A percentile compares a stretch with the other conserved stretches of the same genome.
phyloP scores from a whole-genome alignment of 2,797 vertebrate species.

The Thalassophryne amazonica region DNA sequence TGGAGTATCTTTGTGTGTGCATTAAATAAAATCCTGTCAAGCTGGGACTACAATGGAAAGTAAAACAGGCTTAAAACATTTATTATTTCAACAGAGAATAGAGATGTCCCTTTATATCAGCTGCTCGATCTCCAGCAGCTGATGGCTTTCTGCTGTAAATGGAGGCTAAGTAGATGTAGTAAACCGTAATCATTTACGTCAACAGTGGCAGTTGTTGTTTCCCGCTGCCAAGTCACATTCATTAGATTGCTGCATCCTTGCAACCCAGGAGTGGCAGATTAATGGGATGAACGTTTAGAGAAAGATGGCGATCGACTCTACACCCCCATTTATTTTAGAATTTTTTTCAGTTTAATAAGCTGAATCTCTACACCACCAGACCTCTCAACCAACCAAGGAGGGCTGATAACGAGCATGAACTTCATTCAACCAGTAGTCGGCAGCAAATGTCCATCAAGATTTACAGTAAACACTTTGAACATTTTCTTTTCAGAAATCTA shows the following conservation, averaged over 20 bases:
- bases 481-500: too few species aligned
- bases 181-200: slow-evolving; percentile 66
- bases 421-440: too few species aligned
- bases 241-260: slow-evolving; percentile 55
- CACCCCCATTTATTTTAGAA: too few species aligned
- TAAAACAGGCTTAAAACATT: slow-evolving; percentile 29
- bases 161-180: slow-evolving; percentile 56
- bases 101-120: slow-evolving; percentile 36
- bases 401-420: too few species aligned
- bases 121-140: slow-evolving; percentile 35
- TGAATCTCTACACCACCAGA: too few species aligned
- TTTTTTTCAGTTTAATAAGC: too few species aligned
- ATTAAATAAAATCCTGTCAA: slow-evolving; percentile 5
- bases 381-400: too few species aligned
- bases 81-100: slow-evolving; percentile 27
- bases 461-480: too few species aligned
- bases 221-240: slow-evolving; percentile 58
- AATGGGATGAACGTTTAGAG: slow-evolving; percentile 48
- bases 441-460: too few species aligned
- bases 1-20: background rate
- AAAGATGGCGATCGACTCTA: slow-evolving; percentile 46
- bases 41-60: background rate
- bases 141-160: slow-evolving; percentile 50
- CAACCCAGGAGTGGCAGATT: slow-evolving; percentile 57
- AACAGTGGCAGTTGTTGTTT: slow-evolving; percentile 58